phyloP scores from a whole-genome alignment of 2,113 vertebrate genomes.

The rabbit (Oryctolagus cuniculus) region mOryCun1.1 NC_091443.1:61109501-61110000 shows the following conservation, averaged over 20 bases:
- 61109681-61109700: neutral
- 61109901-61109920: neutral
- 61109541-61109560: neutral
- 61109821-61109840: neutral
- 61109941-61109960: neutral
- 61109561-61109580: neutral
- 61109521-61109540: neutral
- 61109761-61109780: neutral
- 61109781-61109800: neutral
- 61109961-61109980: neutral
- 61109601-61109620: neutral
- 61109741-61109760: slow-evolving; percentile 18
- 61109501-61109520: neutral
- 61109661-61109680: neutral
- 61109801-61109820: neutral
- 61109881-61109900: neutral
- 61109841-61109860: neutral
- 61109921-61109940: neutral
- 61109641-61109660: neutral
- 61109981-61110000: neutral
- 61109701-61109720: neutral
- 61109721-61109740: neutral
- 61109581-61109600: slow-evolving; percentile 3
- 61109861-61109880: neutral
- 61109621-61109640: neutral